phyloP scores from a whole-genome alignment of 2,113 vertebrate species.

The Seriola rivoliana region DNA sequence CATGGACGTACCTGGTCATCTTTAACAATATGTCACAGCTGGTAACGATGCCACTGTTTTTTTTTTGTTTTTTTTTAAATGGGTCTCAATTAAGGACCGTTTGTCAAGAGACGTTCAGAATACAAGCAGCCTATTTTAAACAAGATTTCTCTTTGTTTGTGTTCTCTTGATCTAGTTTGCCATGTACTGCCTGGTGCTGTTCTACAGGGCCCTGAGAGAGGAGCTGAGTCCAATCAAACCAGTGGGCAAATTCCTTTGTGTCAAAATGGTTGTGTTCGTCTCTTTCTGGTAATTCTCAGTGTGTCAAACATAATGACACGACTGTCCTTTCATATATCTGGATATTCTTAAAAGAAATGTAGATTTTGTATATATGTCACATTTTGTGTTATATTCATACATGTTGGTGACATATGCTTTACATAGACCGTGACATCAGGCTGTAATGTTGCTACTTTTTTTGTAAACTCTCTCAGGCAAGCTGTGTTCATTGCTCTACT shows the following conservation, averaged over 20 bases:
- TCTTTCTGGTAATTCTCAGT: constrained; percentile 93
- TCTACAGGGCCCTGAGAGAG: constrained; percentile 94
- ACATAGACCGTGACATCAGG: background rate
- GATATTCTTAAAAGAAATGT: background rate
- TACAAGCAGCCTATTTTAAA: background rate
- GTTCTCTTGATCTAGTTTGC: constrained; percentile 89
- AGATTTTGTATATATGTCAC: too few relatives aligned
- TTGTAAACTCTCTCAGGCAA: constrained; percentile 86
- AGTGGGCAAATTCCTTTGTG: constrained; percentile 97
- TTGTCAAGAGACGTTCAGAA: background rate
- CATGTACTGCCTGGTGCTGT: constrained; percentile 98
- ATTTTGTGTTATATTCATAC: background rate
- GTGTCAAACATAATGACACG: background rate
- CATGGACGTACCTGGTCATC: constrained; percentile 99
- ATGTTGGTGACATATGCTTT: background rate
- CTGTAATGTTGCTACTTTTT: background rate
- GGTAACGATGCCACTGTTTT: constrained; percentile 75
- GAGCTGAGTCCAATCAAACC: constrained; percentile 95
- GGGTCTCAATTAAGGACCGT: background rate
- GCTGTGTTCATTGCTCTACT: constrained; percentile 94
- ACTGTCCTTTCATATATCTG: background rate
- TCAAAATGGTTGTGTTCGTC: constrained; percentile 98
- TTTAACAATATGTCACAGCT: constrained; percentile 98
- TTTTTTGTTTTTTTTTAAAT: too few relatives aligned
- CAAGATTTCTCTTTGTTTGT: background rate